These are phyloP conservation scores for Coenonympha glycerion DNA, from an alignment of 2,888 invertebrate species.

Conservation along the genomic window DNA sequence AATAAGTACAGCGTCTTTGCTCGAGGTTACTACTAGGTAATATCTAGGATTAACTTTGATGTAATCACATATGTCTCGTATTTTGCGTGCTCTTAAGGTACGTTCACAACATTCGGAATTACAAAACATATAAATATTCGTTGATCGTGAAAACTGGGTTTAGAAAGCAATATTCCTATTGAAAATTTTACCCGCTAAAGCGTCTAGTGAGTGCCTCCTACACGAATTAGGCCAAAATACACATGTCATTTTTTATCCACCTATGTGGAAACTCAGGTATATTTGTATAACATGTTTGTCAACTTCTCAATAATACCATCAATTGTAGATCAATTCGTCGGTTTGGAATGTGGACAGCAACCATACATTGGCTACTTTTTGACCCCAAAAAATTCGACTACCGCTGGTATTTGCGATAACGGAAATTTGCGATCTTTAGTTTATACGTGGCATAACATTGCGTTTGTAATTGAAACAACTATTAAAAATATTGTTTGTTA, in stretches of 20 bases:
- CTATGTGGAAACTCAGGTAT: too few species aligned
- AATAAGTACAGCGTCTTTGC: slow-evolving; percentile 16
- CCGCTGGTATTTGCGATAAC: too few species aligned
- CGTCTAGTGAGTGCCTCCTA: slow-evolving; percentile 34
- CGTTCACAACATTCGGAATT: slow-evolving; percentile 44
- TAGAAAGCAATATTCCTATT: slow-evolving; percentile 61
- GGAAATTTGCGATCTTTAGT: too few species aligned
- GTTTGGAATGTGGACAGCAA: too few species aligned
- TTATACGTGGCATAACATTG: too few species aligned
- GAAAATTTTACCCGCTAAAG: slow-evolving; percentile 42
- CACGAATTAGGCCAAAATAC: slow-evolving; percentile 14
- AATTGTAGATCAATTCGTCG: too few species aligned
- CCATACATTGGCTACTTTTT: too few species aligned
- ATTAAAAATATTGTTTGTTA: too few species aligned
- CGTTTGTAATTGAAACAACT: too few species aligned
- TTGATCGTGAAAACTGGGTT: slow-evolving; percentile 64
- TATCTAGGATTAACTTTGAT: slow-evolving; percentile 24
- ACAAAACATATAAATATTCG: slow-evolving; percentile 72
- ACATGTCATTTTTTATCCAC: neutral
- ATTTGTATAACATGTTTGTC: too few species aligned
- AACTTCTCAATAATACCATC: too few species aligned
- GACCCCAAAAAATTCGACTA: too few species aligned
- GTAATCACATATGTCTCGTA: slow-evolving; percentile 37
- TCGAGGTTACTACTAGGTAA: slow-evolving; percentile 20
- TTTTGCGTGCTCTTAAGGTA: slow-evolving; percentile 45